Evolutionary conservation across 1,140 invertebrate species (phyloP).

Genomic region (Chironomus striatipennis): DNA sequence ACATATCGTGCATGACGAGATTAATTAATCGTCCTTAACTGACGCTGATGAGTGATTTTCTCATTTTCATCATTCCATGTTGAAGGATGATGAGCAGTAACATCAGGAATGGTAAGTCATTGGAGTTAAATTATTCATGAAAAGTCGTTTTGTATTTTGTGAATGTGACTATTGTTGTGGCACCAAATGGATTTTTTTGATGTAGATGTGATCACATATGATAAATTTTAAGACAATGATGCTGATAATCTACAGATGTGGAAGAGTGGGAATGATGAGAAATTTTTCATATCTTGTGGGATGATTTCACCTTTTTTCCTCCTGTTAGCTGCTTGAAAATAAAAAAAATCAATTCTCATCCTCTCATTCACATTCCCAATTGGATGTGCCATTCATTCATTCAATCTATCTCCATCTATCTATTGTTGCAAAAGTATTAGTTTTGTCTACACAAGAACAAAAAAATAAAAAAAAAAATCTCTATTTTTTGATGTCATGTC

Average conservation of each 20-base stretch:
- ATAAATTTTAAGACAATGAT: too few species aligned
- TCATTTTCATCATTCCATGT: not conserved
- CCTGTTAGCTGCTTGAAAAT: not conserved
- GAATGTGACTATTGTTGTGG: too few species aligned
- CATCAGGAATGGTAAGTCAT: not conserved
- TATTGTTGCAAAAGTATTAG: conserved; percentile 22
- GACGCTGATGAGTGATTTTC: not conserved
- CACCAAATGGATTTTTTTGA: too few species aligned
- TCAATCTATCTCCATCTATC: conserved; percentile 8
- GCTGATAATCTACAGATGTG: too few species aligned
- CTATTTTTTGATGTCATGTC: conserved; percentile 20
- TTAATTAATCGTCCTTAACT: conserved; percentile 21
- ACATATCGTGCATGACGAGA: conserved; percentile 10
- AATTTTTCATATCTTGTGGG: too few species aligned
- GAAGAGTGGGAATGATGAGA: too few species aligned
- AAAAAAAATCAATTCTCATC: not conserved
- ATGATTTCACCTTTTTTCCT: too few species aligned
- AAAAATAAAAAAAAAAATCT: too few species aligned
- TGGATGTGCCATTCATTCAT: not conserved
- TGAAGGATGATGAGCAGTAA: not conserved
- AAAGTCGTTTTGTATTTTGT: too few species aligned
- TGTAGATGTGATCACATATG: too few species aligned
- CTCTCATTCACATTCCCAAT: too few species aligned
- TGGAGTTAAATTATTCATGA: not conserved
- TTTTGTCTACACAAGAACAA: conserved; percentile 2